phyloP scores from a whole-genome alignment of 2,113 vertebrate genomes.

The Eretmochelys imbricata region DNA sequence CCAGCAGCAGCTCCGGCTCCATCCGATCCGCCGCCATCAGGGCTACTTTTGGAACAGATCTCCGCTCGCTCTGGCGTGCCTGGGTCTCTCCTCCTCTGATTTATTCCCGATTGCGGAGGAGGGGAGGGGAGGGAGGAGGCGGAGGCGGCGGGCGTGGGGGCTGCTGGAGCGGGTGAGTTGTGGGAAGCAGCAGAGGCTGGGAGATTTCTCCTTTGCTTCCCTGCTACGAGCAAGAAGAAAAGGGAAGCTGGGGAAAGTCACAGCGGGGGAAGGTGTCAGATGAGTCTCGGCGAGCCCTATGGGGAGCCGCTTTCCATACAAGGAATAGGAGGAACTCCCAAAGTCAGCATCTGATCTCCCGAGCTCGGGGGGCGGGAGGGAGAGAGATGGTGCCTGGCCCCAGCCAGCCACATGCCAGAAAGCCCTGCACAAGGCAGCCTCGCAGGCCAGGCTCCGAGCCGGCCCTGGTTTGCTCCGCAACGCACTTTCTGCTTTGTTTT shows the following conservation, averaged over 20 bases:
- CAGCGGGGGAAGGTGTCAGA: constrained; percentile 44
- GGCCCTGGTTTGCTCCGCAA: too few species aligned
- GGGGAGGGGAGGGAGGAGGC: constrained; percentile 32
- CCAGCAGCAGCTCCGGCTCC: constrained; percentile 76
- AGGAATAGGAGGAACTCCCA: constrained; percentile 66
- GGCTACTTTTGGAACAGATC: constrained; percentile 84
- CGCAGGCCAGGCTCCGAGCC: not conserved
- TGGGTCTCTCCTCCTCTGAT: constrained; percentile 67
- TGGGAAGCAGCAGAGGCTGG: not conserved
- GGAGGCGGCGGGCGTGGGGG: constrained; percentile 45
- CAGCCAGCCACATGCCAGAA: constrained; percentile 25
- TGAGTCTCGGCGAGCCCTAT: constrained; percentile 34
- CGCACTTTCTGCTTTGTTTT: too few species aligned
- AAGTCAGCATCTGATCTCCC: constrained; percentile 39
- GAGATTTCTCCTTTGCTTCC: constrained; percentile 22
- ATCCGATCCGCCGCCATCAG: constrained; percentile 88
- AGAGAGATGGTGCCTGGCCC: not conserved
- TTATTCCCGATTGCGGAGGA: constrained; percentile 72
- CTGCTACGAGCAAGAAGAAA: not conserved
- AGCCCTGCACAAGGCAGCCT: not conserved
- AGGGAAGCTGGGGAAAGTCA: constrained; percentile 16
- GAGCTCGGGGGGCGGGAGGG: not conserved
- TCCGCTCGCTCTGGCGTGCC: constrained; percentile 35
- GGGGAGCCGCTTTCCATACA: constrained; percentile 58
- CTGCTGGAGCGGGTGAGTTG: not conserved